Base-by-base conservation (phyloP, 2,113 vertebrate genomes). In the Empidonax alnorum region DNA sequence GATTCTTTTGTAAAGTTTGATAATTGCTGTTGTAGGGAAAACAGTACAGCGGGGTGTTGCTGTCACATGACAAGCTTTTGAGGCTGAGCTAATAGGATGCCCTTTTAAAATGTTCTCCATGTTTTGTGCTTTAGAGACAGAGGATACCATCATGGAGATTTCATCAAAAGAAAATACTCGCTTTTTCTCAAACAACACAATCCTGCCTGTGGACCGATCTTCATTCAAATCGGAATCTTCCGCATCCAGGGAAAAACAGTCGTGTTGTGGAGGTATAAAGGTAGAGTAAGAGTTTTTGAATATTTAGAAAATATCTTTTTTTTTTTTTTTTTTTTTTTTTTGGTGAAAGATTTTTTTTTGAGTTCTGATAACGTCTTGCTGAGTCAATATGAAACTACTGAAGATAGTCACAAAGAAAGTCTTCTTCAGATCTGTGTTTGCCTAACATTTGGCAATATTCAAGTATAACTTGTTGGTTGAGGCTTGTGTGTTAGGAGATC, bases 211-310 rank as follows among this genome's bases (percentile, higher is more conserved):
- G 52, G 95, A 95, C 56, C 89, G 80, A 20, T 78, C 96, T 68
- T 97, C 98, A 15, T 96, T 95, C 80, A 96, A 96, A 89, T 97
- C 92, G 2, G 96, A 97, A 83, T 97, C 96, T 46, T 92, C 97
- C 0, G 9, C 97, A 58, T 95, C 97, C 49, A 94, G 97, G 81
- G 90, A 93, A 75, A 97, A 96, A 17, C 84, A 71, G 30, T 72
- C 90, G 0, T 95, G 97, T 76, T 97, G 97, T 83, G 95, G 97
- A 78, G 88, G 98, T 63, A 92, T 98, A 82, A 98, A 98, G 98
- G 98, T 98, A 98, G 41, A 80, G 90, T 91, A 76, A 91, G 59
- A 84, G 49, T 6, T 87, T 92, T 41, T 72, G 41, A 67, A 63
- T 83, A 89, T 88, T 42, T 86, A 71, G 28, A 84, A 93, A 82